phyloP scores from a whole-genome alignment of 2,888 invertebrate species.

The Latrodectus hesperus region DNA sequence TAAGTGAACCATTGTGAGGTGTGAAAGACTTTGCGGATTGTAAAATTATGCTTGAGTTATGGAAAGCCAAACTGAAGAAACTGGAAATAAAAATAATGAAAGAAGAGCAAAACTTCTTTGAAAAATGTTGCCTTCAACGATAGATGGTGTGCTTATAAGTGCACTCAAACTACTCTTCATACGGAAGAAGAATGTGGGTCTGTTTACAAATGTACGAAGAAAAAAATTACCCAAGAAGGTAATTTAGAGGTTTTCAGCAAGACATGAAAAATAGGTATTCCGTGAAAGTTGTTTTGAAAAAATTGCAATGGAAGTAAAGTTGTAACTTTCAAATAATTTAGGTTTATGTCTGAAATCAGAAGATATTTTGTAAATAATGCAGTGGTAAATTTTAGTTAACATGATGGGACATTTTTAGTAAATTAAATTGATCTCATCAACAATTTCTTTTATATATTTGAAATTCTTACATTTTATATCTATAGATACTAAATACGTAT shows the following conservation, averaged over 20 bases:
- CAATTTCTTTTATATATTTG: too few relatives aligned
- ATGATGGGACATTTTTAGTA: too few relatives aligned
- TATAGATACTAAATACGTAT: too few relatives aligned
- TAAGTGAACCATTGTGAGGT: background rate
- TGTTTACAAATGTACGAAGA: background rate
- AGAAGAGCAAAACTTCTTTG: background rate
- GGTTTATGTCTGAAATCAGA: too few relatives aligned
- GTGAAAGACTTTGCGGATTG: background rate
- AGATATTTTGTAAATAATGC: too few relatives aligned
- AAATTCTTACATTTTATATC: too few relatives aligned
- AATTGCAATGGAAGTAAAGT: too few relatives aligned
- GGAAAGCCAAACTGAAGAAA: background rate
- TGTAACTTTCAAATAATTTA: too few relatives aligned
- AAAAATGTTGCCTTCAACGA: background rate
- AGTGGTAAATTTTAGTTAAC: too few relatives aligned
- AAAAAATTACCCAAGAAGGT: background rate
- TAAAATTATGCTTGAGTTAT: constrained; percentile 1
- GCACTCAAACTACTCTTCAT: background rate
- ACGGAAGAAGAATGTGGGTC: background rate
- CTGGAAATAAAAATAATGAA: background rate
- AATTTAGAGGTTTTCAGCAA: background rate
- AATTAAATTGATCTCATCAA: too few relatives aligned
- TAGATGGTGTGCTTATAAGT: background rate
- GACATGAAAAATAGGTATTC: too few relatives aligned
- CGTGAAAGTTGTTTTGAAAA: too few relatives aligned